Base-by-base conservation (phyloP, 2,797 vertebrate genomes). In the Anisognathus igniventris region DNA sequence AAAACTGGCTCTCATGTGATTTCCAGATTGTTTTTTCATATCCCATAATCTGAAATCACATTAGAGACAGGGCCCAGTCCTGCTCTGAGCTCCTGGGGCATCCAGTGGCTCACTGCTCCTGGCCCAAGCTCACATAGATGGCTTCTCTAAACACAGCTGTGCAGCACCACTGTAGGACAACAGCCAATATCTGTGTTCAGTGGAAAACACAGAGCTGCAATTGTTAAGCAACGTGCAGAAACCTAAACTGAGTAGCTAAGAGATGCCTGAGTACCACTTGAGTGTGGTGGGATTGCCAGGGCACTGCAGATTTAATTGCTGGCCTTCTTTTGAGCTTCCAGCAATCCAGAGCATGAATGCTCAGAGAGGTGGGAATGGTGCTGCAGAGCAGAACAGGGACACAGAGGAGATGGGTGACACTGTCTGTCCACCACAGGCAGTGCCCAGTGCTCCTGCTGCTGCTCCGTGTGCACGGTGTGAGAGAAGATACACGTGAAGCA, bases 1-100 rank as follows among this genome's bases (percentile, higher is more conserved):
- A 81, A 73, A 65, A 21, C 76, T 91, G 76, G 20, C 19, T 88
- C 14, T 86, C 90, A 92, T 91, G 66, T 95, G 95, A 90, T 75
- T 75, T 68, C 54, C 73, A 91, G 86, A 54, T 33, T 8, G 8
- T 57, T 35, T 82, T 84, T 83, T 79, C 50, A 27, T 44, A 77
- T 57, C 8, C 1, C n/a, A 6, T 37, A 51, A 81, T 48, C 37
- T 84, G 66, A 84, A 80, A 48, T 83, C 12, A 28, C 12, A 24
- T 58, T 56, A 62, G 16, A 84, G 40, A 31, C 5, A 73, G 25
- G 14, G 18, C 12, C 22, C 23, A 23, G 30, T 30, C 30, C 23
- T 72, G 30, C 42, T 71, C 61, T 80, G 54, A 88, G 37, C 56
- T 90, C 51, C 60, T 87, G 72, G 28, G 22, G 4, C 50, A 86